These are phyloP conservation scores for Tamias sibiricus DNA, from an alignment of 2,113 vertebrate species.

Conservation along the genomic window DNA sequence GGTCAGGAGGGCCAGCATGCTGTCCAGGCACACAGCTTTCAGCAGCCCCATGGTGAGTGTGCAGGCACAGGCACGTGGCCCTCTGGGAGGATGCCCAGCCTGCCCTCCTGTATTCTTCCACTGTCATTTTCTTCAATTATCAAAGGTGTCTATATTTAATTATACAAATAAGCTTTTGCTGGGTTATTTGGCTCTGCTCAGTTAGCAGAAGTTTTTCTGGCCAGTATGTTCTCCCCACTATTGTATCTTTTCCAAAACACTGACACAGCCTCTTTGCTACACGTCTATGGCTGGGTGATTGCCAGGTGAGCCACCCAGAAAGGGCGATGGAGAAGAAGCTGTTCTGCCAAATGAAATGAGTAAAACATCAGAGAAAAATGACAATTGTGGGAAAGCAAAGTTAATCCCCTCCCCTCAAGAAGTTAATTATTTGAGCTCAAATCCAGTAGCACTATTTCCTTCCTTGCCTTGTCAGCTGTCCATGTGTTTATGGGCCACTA, in stretches of 20 bases:
- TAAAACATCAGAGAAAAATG: background rate
- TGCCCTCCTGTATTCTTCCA: background rate
- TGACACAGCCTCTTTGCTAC: background rate
- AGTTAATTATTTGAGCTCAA: background rate
- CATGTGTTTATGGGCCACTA: background rate
- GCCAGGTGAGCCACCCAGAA: background rate
- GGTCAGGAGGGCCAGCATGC: conserved; percentile 94
- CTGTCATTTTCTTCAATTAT: accelerated
- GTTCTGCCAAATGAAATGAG: background rate
- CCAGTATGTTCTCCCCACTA: background rate
- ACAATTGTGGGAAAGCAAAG: background rate
- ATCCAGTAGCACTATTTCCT: background rate
- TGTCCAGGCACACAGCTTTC: conserved; percentile 97
- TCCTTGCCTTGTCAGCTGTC: background rate
- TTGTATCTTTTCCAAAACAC: background rate
- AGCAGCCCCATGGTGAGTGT: conserved; percentile 97
- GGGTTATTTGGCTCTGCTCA: background rate
- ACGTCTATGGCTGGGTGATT: background rate
- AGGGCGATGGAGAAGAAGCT: background rate
- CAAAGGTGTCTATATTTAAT: accelerated
- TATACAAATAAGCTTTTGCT: accelerated
- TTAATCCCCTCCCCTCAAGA: background rate
- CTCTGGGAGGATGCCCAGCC: too few species aligned
- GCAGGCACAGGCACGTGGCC: accelerated
- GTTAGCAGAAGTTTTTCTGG: background rate